phyloP scores from a whole-genome alignment of 2,113 vertebrate species.

The Alosa alosa region DNA sequence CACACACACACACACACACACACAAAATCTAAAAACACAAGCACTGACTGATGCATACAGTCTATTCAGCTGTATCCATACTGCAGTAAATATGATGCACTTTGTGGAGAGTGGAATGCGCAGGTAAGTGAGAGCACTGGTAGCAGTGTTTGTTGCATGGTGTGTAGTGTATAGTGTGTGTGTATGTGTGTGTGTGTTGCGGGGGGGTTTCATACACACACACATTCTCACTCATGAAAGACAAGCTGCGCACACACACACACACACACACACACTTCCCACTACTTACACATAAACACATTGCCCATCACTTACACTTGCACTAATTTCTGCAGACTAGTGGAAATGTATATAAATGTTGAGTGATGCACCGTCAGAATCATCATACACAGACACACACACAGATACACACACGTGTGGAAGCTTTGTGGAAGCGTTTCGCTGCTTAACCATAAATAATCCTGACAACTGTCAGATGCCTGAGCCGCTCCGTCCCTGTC shows the following conservation, averaged over 20 bases:
- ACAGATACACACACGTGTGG: not conserved
- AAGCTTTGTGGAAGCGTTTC: not conserved
- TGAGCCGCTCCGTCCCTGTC: not conserved
- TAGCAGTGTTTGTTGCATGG: too few species aligned
- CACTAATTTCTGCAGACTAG: too few species aligned
- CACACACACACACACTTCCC: not conserved
- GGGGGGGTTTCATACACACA: not conserved
- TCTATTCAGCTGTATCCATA: not conserved
- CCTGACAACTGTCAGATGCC: not conserved
- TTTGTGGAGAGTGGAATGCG: too few species aligned
- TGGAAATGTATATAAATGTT: too few species aligned
- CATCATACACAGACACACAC: not conserved
- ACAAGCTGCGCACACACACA: not conserved
- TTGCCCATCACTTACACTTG: too few species aligned
- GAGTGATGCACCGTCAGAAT: too few species aligned
- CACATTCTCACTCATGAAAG: not conserved
- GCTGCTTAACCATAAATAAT: not conserved
- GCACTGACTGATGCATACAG: too few species aligned
- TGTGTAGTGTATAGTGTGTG: too few species aligned
- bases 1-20: conserved; percentile 41
- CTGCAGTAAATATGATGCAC: not conserved
- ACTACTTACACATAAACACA: too few species aligned
- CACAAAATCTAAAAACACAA: not conserved
- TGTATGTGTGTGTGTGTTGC: too few species aligned
- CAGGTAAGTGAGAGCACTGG: not conserved